A percentile compares a stretch with the other conserved stretches of the same genome.
phyloP scores from a whole-genome alignment of 1,140 invertebrate genomes.

The Lasioglossum albipes region DNA sequence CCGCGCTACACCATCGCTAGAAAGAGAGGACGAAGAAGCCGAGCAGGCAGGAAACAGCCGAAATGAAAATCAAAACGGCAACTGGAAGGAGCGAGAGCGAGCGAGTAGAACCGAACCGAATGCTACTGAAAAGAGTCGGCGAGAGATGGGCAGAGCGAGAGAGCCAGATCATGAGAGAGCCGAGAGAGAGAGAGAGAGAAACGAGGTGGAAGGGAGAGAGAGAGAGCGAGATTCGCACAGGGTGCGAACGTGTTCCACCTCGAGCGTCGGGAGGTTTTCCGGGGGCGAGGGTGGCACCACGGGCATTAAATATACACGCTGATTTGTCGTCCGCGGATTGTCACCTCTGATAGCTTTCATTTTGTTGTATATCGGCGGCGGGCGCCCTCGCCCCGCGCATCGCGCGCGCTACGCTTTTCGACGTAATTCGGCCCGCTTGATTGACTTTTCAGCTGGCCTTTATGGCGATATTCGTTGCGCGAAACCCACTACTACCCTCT shows the following conservation, averaged over 20 bases:
- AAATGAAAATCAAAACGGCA: constrained; percentile 46
- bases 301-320: constrained; percentile 77
- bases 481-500: constrained; percentile 28
- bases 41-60: constrained; percentile 46
- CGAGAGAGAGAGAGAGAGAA: constrained; percentile 12
- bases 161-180: neutral
- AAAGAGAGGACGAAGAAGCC: constrained; percentile 37
- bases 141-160: constrained; percentile 5
- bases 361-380: constrained; percentile 69
- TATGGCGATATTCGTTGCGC: constrained; percentile 63
- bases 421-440: constrained; percentile 68
- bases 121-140: neutral
- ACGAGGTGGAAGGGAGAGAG: neutral
- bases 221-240: constrained; percentile 26
- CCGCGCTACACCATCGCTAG: neutral
- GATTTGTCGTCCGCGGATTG: constrained; percentile 77
- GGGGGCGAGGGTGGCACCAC: constrained; percentile 59
- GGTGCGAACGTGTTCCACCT: constrained; percentile 58
- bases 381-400: constrained; percentile 41
- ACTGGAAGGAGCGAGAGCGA: neutral
- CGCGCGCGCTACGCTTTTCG: constrained; percentile 56
- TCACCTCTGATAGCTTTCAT: constrained; percentile 76
- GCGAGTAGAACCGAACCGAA: too few relatives aligned
- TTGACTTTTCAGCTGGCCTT: constrained; percentile 68
- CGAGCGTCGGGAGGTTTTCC: constrained; percentile 59